These are phyloP conservation scores for Lottia gigantea DNA, from an alignment of 2,888 invertebrate genomes.

Conservation along the genomic window DNA sequence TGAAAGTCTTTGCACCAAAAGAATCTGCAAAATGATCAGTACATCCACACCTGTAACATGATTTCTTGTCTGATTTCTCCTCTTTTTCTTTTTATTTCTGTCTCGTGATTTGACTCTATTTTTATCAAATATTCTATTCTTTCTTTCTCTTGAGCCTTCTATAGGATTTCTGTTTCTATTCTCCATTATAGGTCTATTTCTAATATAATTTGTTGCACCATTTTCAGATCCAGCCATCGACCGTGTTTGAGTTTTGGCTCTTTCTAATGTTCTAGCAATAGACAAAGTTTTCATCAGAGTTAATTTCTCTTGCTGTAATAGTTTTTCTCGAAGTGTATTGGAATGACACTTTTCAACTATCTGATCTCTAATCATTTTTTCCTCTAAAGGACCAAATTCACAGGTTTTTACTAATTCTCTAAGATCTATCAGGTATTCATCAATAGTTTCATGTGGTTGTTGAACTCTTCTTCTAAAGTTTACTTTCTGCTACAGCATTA, in stretches of 20 bases:
- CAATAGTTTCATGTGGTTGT: not conserved
- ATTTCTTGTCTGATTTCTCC: not conserved
- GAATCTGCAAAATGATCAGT: too few relatives aligned
- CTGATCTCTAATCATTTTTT: conserved; percentile 5
- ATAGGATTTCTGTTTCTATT: too few relatives aligned
- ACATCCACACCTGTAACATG: not conserved
- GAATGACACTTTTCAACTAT: conserved; percentile 1
- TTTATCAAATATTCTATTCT: too few relatives aligned
- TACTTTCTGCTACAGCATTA: not conserved
- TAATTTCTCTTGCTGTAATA: not conserved
- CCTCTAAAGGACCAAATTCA: not conserved
- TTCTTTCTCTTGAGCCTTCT: too few relatives aligned
- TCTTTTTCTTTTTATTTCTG: not conserved
- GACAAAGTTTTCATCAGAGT: not conserved
- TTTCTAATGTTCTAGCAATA: not conserved
- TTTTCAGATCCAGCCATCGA: not conserved
- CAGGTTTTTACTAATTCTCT: not conserved
- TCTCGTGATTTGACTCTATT: not conserved
- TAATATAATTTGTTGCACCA: not conserved
- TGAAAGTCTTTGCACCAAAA: too few relatives aligned
- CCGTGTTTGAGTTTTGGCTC: not conserved
- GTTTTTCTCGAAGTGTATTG: not conserved
- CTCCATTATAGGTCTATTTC: not conserved
- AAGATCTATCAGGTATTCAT: not conserved
- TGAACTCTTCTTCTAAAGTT: not conserved